These are phyloP conservation scores for Spheniscus mendiculus DNA, from an alignment of 2,113 vertebrate species.

Conservation along the genomic window DNA sequence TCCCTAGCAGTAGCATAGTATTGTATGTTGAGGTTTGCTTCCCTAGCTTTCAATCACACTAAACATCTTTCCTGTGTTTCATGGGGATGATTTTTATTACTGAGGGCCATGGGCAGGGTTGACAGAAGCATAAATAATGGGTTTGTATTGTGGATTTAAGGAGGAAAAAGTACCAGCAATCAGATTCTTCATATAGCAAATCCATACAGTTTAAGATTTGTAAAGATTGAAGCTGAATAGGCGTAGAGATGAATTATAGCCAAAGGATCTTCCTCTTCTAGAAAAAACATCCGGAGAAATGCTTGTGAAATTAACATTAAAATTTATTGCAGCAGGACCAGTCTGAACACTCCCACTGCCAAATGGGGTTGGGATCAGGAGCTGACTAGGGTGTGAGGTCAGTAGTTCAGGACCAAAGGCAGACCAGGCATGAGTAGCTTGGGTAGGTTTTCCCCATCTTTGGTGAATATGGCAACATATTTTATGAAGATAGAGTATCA, in stretches of 20 bases:
- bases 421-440: neutral
- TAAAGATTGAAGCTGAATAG: neutral
- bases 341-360: neutral
- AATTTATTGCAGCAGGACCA: neutral
- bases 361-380: neutral
- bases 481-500: neutral
- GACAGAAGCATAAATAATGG: neutral
- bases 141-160: neutral
- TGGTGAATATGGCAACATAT: neutral
- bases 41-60: neutral
- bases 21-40: neutral
- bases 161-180: neutral
- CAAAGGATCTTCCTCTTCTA: neutral
- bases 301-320: neutral
- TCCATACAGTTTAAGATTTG: neutral
- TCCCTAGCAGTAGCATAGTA: neutral
- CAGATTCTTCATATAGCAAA: neutral
- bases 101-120: neutral
- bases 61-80: neutral
- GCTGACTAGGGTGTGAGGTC: neutral
- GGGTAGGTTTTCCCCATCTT: neutral
- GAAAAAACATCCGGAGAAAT: neutral
- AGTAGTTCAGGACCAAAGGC: neutral
- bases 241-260: neutral
- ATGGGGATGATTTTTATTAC: neutral